A percentile compares a stretch with the other conserved stretches of the same genome.
Evolutionary conservation across 2,113 vertebrate species (phyloP).

Genomic region (Zosterops pallidus): DNA sequence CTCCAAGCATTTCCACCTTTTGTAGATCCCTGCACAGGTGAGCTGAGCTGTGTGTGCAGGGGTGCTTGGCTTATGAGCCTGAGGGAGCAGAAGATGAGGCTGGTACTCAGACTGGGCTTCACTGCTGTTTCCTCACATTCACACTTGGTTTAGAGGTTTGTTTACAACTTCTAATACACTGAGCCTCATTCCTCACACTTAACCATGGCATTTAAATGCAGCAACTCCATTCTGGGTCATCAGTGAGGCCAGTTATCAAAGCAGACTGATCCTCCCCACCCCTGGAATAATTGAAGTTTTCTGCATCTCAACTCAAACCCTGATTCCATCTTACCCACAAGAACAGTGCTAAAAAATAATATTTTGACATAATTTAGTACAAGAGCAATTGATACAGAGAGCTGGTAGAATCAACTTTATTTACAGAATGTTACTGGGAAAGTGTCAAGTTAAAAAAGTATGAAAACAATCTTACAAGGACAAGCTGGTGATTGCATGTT

Average conservation of each 20-base stretch:
- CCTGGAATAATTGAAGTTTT: accelerated
- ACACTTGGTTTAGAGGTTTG: background rate
- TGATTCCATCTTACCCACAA: background rate
- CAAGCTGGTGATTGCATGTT: conserved; percentile 63
- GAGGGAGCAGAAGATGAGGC: background rate
- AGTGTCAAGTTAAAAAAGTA: conserved; percentile 70
- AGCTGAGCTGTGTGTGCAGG: background rate
- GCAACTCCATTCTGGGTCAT: accelerated
- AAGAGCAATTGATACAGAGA: conserved; percentile 23
- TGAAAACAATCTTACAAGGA: conserved; percentile 68
- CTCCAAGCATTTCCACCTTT: background rate
- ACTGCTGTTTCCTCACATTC: background rate
- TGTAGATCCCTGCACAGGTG: accelerated
- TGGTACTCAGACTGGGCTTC: background rate
- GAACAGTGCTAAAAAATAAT: background rate
- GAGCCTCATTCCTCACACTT: background rate
- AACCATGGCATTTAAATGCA: accelerated
- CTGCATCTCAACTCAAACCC: background rate
- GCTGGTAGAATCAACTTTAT: conserved; percentile 73
- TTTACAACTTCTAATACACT: accelerated
- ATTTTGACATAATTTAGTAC: background rate
- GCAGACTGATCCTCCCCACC: background rate
- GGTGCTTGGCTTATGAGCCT: background rate
- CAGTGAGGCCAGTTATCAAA: background rate
- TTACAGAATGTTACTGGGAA: conserved; percentile 70